These are phyloP conservation scores for Leptopilina drosophilae DNA, from an alignment of 2,888 invertebrate species.

Conservation along the genomic window DNA sequence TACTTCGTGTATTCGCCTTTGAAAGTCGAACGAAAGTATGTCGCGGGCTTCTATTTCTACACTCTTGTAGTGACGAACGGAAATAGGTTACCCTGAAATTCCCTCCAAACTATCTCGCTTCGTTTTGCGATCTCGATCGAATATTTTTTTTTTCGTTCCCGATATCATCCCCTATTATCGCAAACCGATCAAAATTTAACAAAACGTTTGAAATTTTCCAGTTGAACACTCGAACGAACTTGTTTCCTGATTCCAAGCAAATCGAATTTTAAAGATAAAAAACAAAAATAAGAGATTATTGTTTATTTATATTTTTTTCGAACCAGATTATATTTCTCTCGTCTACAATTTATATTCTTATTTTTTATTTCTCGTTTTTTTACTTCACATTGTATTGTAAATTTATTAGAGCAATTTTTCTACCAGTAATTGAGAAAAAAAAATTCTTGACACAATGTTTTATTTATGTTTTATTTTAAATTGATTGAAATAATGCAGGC, in stretches of 20 bases:
- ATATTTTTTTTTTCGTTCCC: conserved; percentile 25
- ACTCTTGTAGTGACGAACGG: conserved; percentile 58
- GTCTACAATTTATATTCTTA: no score
- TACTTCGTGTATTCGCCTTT: conserved; percentile 30
- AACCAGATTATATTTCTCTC: no score
- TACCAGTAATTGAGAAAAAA: no score
- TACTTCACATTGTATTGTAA: no score
- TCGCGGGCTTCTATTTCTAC: conserved; percentile 65
- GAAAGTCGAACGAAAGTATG: conserved; percentile 39
- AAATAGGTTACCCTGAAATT: conserved; percentile 70
- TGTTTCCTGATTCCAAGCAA: not conserved
- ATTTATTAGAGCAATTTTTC: no score
- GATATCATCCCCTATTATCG: conserved; percentile 16
- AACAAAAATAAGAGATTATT: not conserved
- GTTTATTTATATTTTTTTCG: no score
- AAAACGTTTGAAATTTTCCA: not conserved
- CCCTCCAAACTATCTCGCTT: conserved; percentile 53
- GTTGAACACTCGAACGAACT: not conserved
- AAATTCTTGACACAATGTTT: no score
- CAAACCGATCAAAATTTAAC: not conserved
- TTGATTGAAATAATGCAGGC: not conserved
- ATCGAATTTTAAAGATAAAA: not conserved
- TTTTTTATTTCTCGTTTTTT: no score
- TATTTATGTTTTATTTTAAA: not conserved
- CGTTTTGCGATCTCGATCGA: conserved; percentile 29